Percentiles rank a stretch among this genome's conserved stretches.
These are phyloP conservation scores for Entomobrya proxima DNA, from an alignment of 2,888 invertebrate species.

Conservation along the genomic window DNA sequence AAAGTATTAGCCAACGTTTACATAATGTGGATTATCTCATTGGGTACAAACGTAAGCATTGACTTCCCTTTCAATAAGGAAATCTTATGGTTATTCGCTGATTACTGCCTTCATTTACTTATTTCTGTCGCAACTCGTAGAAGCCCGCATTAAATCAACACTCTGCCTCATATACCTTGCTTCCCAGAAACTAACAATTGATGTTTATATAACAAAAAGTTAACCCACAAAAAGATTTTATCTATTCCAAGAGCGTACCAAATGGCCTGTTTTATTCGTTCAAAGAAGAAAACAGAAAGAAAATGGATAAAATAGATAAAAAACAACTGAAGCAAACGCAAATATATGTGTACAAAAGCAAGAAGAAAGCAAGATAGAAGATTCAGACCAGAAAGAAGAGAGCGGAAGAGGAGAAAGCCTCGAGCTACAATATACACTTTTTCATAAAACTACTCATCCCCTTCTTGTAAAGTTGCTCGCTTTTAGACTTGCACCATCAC, in stretches of 20 bases:
- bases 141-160: no score
- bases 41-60: no score
- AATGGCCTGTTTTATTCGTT: not conserved
- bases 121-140: no score
- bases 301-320: not conserved
- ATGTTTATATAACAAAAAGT: constrained; percentile 40
- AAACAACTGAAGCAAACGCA: not conserved
- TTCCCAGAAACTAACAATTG: not conserved
- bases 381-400: not conserved
- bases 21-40: no score
- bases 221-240: constrained; percentile 27
- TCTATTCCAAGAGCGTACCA: constrained; percentile 27
- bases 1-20: no score
- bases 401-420: constrained; percentile 9
- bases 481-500: no score
- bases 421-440: constrained; percentile 24
- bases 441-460: not conserved
- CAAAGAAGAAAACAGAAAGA: not conserved
- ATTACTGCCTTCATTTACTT: no score
- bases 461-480: not conserved
- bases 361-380: not conserved
- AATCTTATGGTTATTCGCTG: no score
- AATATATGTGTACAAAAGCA: not conserved
- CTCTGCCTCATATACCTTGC: not conserved
- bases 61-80: no score